These are phyloP conservation scores for Creontiades dilutus DNA, from an alignment of 2,888 invertebrate genomes.

Conservation along the genomic window DNA sequence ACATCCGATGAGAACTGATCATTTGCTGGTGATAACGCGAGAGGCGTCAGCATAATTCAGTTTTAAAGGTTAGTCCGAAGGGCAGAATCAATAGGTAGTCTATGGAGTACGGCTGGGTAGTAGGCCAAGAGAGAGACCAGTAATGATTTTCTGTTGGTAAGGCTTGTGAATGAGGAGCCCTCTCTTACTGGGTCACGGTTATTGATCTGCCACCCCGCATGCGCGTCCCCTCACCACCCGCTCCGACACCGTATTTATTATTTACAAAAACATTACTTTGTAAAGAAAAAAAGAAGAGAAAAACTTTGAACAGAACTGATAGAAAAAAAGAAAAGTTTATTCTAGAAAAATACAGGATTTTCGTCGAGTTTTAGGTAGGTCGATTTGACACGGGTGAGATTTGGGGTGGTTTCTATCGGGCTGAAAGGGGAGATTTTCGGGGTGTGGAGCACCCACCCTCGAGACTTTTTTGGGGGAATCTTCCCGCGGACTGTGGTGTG, in stretches of 20 bases:
- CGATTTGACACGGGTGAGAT: neutral
- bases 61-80: constrained; percentile 41
- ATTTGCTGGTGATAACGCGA: neutral
- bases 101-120: constrained; percentile 69
- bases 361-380: neutral
- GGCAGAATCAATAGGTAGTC: constrained; percentile 66
- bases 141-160: constrained; percentile 71
- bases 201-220: constrained; percentile 71
- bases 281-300: neutral
- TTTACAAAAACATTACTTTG: constrained; percentile 59
- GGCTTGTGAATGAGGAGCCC: constrained; percentile 72
- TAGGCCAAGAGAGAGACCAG: constrained; percentile 69
- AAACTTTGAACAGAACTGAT: neutral
- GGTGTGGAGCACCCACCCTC: constrained; percentile 24
- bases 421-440: neutral
- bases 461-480: constrained; percentile 39
- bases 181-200: constrained; percentile 72
- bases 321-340: neutral
- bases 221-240: constrained; percentile 57
- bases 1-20: neutral
- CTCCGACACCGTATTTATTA: constrained; percentile 58
- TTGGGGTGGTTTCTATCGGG: neutral
- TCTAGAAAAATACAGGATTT: neutral
- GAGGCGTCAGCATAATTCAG: neutral
- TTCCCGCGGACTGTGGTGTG: constrained; percentile 3